These are phyloP conservation scores for Oryzias javanicus DNA, from an alignment of 2,113 vertebrate species.

Conservation along the genomic window DNA sequence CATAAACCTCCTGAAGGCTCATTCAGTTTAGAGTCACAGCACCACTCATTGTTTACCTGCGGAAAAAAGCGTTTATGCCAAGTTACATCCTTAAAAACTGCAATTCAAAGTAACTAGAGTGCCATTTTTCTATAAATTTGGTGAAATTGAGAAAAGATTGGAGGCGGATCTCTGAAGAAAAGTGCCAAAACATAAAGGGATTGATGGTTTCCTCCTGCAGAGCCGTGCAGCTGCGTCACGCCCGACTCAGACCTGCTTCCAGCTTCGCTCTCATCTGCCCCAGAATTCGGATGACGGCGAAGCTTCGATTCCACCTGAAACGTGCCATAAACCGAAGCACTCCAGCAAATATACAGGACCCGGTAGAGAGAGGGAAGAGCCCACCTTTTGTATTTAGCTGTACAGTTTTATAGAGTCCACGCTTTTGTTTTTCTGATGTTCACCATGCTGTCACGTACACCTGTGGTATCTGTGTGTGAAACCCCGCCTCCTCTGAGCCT, in stretches of 20 bases:
- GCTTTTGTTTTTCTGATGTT: too few relatives aligned
- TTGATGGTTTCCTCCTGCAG: too few relatives aligned
- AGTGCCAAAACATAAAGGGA: constrained; percentile 30
- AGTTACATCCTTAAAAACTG: constrained; percentile 14
- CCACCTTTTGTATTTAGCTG: too few relatives aligned
- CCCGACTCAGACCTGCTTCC: neutral
- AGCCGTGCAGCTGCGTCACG: too few relatives aligned
- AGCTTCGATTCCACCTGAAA: too few relatives aligned
- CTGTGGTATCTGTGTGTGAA: too few relatives aligned
- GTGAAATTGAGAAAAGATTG: neutral
- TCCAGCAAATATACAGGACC: too few relatives aligned
- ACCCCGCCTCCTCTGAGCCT: too few relatives aligned
- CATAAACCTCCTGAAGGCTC: constrained; percentile 5
- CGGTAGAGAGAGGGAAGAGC: too few relatives aligned
- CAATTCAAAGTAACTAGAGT: constrained; percentile 3
- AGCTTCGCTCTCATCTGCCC: constrained; percentile 6
- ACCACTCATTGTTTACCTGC: constrained; percentile 25
- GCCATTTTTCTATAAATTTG: constrained; percentile 18
- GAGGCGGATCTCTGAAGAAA: constrained; percentile 16
- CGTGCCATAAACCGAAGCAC: too few relatives aligned
- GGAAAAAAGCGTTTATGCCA: constrained; percentile 28
- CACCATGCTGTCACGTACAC: too few relatives aligned
- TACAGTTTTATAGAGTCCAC: too few relatives aligned
- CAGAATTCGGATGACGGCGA: neutral
- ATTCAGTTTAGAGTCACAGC: constrained; percentile 7